Evolutionary conservation across 2,113 vertebrate genomes (phyloP).

Genomic region (Hydropotes inermis): DNA sequence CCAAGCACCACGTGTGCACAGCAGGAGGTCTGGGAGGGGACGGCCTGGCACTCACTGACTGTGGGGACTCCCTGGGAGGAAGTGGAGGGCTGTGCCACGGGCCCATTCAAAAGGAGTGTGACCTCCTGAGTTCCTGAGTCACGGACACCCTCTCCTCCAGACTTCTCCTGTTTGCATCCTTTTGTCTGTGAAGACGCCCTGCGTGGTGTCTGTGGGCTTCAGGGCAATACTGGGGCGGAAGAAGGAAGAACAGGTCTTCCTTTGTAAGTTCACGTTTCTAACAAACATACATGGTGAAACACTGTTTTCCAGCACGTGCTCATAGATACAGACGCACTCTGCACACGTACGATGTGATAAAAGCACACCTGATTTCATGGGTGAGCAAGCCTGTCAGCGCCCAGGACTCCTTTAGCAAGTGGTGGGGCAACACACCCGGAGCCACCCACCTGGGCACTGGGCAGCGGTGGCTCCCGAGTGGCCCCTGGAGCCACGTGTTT

Average conservation of each 20-base stretch:
- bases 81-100: neutral
- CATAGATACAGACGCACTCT: rapidly evolving
- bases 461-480: rapidly evolving
- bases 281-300: rapidly evolving
- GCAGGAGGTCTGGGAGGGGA: neutral
- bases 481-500: rapidly evolving
- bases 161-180: rapidly evolving
- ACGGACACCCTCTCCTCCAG: rapidly evolving
- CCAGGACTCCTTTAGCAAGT: neutral
- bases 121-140: neutral
- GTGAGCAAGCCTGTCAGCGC: neutral
- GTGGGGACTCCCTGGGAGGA: neutral
- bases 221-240: neutral
- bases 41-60: neutral
- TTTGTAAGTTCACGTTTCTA: no score
- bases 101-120: neutral
- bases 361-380: neutral
- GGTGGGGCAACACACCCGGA: neutral
- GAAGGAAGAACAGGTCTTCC: neutral
- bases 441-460: neutral
- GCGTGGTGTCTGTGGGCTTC: neutral
- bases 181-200: rapidly evolving
- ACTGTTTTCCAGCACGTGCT: rapidly evolving
- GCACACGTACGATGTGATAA: rapidly evolving
- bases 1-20: rapidly evolving